Conservation (phyloP, 1,140 invertebrate species). For the Sitobion miscanthi region DNA sequence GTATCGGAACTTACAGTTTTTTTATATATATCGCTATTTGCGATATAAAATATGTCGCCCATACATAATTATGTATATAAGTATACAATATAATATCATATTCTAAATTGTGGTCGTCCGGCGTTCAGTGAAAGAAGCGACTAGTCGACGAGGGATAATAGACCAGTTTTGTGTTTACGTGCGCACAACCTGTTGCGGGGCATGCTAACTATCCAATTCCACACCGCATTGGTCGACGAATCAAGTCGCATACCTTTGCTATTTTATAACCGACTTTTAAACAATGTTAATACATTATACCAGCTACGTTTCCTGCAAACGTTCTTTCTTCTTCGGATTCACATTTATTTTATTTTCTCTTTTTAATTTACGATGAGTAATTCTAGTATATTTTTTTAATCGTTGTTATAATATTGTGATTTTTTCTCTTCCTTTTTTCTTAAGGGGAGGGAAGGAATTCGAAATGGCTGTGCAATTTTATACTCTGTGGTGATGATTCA, state of each 20-base stretch:
- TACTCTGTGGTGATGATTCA: neutral
- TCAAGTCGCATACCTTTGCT: neutral
- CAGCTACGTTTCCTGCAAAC: neutral
- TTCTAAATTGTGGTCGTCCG: neutral
- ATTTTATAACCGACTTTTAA: neutral
- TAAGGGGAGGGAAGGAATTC: neutral
- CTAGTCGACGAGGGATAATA: neutral
- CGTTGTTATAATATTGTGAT: neutral
- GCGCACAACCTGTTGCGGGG: neutral
- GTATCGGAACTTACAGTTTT: neutral
- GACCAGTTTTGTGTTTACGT: constrained; percentile 7
- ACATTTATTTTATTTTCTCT: neutral
- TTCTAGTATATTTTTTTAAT: neutral
- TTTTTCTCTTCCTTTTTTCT: neutral
- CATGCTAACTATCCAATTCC: constrained; percentile 8
- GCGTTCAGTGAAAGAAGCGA: neutral
- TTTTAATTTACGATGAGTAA: neutral
- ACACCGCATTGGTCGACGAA: neutral
- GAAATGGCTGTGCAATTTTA: neutral
- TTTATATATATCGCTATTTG: neutral
- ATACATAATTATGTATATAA: neutral
- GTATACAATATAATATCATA: neutral
- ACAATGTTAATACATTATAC: constrained; percentile 7
- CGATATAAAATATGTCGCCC: neutral
- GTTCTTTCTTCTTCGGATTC: neutral